These are phyloP conservation scores for Papilio glaucus DNA, from an alignment of 1,140 invertebrate species.

Conservation along the genomic window DNA sequence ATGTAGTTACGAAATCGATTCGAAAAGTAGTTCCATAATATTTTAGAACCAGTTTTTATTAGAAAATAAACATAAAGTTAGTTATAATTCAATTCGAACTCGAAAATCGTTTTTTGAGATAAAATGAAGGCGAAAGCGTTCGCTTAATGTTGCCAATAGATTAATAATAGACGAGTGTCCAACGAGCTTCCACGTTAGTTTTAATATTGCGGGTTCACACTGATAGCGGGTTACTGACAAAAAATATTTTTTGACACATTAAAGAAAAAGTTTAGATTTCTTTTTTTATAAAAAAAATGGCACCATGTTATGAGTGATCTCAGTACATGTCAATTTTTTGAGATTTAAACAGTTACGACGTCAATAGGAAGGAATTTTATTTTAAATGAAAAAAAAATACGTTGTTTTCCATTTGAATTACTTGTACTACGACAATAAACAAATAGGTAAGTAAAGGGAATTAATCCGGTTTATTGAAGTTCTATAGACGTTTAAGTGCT, in stretches of 20 bases:
- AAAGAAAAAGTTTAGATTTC: not conserved
- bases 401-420: no score
- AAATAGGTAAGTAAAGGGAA: no score
- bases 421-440: no score
- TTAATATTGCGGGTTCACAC: not conserved
- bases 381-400: no score
- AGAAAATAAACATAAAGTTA: constrained; percentile 10
- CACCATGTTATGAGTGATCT: no score
- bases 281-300: not conserved
- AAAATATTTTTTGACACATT: not conserved
- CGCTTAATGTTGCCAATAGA: not conserved
- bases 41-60: not conserved
- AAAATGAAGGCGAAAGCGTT: constrained; percentile 11
- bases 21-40: not conserved
- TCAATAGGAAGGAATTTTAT: no score
- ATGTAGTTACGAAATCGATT: not conserved
- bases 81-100: not conserved
- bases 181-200: not conserved
- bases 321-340: no score
- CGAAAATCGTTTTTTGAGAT: not conserved
- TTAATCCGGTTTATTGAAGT: no score
- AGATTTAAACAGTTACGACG: no score
- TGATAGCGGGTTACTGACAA: not conserved
- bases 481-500: no score
- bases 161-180: not conserved